A percentile compares a stretch with the other conserved stretches of the same genome.
Evolutionary conservation across 2,888 invertebrate species (phyloP).

Genomic region (Acleris holmiana): DNA sequence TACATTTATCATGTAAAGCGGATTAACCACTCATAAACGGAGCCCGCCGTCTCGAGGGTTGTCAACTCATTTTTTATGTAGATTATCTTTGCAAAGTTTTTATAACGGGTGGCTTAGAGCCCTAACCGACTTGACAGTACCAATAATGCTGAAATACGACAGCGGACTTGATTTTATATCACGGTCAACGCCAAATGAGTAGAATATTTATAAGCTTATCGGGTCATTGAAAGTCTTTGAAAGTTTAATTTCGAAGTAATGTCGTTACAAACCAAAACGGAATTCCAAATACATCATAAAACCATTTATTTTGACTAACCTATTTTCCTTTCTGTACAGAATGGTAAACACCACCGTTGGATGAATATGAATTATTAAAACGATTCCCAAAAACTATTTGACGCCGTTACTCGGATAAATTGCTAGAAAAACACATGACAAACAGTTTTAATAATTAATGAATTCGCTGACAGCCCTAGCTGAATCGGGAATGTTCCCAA

Average conservation of each 20-base stretch:
- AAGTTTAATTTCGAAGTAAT: too few relatives aligned
- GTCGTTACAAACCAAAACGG: too few relatives aligned
- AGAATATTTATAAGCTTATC: neutral
- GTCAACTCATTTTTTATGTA: conserved; percentile 67
- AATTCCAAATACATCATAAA: too few relatives aligned
- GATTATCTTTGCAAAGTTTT: conserved; percentile 62
- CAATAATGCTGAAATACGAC: conserved; percentile 53
- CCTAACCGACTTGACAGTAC: conserved; percentile 57
- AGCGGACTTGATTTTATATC: conserved; percentile 54
- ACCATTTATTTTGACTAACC: neutral
- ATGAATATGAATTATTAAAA: conserved; percentile 15
- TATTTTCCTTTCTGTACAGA: too few relatives aligned
- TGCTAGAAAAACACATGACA: conserved; percentile 40
- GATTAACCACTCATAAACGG: conserved; percentile 55
- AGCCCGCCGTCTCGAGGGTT: conserved; percentile 46
- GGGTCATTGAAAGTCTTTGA: too few relatives aligned
- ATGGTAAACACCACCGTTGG: neutral
- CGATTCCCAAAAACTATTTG: conserved; percentile 15
- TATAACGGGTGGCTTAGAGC: conserved; percentile 49
- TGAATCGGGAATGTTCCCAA: conserved; percentile 56
- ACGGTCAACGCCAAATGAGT: conserved; percentile 1
- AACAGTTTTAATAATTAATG: conserved; percentile 41
- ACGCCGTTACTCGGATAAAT: conserved; percentile 20
- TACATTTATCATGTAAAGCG: conserved; percentile 52
- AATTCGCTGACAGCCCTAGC: conserved; percentile 43